A percentile compares a stretch with the other conserved stretches of the same genome.
Evolutionary conservation across 2,797 vertebrate genomes (phyloP).

Genomic region (Crotalus adamanteus): DNA sequence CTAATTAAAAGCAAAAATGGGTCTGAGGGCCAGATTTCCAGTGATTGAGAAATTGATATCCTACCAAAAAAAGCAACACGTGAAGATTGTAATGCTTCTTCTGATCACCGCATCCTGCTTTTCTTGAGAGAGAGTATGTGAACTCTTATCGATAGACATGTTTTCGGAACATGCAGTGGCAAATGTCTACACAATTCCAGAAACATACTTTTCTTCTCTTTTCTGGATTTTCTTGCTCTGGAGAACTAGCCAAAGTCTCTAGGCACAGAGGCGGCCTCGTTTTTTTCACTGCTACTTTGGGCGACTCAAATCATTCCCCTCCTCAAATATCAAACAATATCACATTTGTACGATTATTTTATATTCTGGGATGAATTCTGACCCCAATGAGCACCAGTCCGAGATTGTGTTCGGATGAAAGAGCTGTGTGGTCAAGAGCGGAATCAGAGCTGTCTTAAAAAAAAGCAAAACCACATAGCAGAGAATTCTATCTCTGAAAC

Average conservation of each 20-base stretch:
- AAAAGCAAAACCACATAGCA: too few relatives aligned
- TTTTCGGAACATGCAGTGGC: not conserved
- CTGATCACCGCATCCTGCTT: not conserved
- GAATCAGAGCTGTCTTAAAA: not conserved
- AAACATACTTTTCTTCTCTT: not conserved
- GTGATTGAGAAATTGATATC: not conserved
- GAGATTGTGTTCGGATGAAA: not conserved
- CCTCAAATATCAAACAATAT: not conserved
- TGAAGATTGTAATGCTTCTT: not conserved
- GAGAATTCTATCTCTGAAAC: not conserved
- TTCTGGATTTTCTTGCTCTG: not conserved
- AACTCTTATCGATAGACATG: not conserved
- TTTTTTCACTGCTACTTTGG: not conserved
- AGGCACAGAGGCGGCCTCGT: not conserved
- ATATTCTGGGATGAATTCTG: not conserved
- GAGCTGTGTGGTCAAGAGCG: not conserved
- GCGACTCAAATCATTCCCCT: too few relatives aligned
- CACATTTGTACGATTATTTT: not conserved
- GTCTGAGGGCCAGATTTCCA: not conserved
- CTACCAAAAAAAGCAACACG: not conserved
- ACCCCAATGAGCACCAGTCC: not conserved
- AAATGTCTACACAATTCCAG: not conserved
- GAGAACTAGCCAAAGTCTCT: not conserved
- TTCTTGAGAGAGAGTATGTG: not conserved
- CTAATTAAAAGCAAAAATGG: not conserved